These are phyloP conservation scores for Columbina picui DNA, from an alignment of 2,113 vertebrate species.

Conservation along the genomic window DNA sequence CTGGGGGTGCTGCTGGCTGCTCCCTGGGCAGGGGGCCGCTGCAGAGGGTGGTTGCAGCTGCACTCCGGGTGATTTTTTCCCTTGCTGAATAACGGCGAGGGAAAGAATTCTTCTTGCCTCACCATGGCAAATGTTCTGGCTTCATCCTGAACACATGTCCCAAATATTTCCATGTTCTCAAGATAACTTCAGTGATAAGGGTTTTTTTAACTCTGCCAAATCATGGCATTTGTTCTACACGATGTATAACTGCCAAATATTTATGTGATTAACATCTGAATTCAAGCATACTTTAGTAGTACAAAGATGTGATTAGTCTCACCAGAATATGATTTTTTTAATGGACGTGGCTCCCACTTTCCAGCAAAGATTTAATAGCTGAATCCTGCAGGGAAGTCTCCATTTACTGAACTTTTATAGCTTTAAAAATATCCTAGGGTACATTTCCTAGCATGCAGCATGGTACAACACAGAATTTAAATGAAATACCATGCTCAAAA, in stretches of 20 bases:
- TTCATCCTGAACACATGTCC: neutral
- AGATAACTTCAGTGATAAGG: constrained; percentile 52
- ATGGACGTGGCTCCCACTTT: constrained; percentile 41
- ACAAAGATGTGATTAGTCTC: constrained; percentile 51
- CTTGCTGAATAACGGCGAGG: neutral
- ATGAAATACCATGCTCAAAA: neutral
- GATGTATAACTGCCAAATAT: constrained; percentile 40
- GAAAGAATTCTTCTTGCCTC: neutral
- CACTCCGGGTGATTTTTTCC: neutral
- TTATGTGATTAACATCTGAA: constrained; percentile 45
- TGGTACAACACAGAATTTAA: constrained; percentile 48
- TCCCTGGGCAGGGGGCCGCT: neutral
- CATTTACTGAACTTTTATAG: constrained; percentile 61
- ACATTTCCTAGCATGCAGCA: constrained; percentile 18
- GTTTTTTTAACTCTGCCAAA: neutral
- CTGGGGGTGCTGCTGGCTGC: fast-evolving
- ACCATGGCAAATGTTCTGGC: neutral
- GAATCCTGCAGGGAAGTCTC: constrained; percentile 63
- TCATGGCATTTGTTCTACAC: neutral
- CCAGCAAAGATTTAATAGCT: constrained; percentile 61
- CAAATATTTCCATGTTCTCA: constrained; percentile 49
- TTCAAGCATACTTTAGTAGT: constrained; percentile 50
- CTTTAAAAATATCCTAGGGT: constrained; percentile 51
- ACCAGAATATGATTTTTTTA: constrained; percentile 57
- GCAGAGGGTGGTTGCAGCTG: neutral